phyloP scores from a whole-genome alignment of 2,797 vertebrate species.

The Tadarida brasiliensis region DNA sequence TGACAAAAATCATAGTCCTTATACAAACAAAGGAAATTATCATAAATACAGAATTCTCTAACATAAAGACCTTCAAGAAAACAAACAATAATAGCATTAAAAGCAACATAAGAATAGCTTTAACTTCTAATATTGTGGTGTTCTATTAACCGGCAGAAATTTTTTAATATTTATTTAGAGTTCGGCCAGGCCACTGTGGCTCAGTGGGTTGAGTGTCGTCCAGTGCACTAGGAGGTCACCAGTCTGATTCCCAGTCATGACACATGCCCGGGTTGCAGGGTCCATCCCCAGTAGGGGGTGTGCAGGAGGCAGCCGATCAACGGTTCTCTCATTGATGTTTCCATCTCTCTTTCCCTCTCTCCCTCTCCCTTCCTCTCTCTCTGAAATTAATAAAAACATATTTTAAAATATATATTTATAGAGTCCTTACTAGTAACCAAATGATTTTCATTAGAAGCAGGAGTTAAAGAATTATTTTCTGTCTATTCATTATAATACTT shows the following conservation, averaged over 20 bases:
- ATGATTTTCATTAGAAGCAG: slow-evolving; percentile 48
- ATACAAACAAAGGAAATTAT: slow-evolving; percentile 45
- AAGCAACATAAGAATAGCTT: neutral
- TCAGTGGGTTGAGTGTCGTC: too few relatives aligned
- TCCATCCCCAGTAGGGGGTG: too few relatives aligned
- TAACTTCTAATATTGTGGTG: slow-evolving; percentile 26
- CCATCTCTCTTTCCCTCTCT: too few relatives aligned
- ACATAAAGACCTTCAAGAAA: neutral
- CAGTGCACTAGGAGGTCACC: too few relatives aligned
- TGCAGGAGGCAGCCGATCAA: too few relatives aligned
- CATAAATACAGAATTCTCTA: slow-evolving; percentile 46
- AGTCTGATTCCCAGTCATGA: too few relatives aligned
- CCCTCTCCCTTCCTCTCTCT: too few relatives aligned
- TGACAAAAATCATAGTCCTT: neutral
- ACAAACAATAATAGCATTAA: slow-evolving; percentile 34
- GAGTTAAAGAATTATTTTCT: slow-evolving; percentile 28
- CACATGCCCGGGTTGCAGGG: too few relatives aligned
- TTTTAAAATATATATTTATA: too few relatives aligned
- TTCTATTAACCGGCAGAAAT: neutral
- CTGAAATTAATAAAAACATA: too few relatives aligned
- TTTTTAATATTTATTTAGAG: slow-evolving; percentile 28
- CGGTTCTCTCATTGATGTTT: too few relatives aligned
- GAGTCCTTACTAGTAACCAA: neutral
- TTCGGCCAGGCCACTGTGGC: too few relatives aligned
- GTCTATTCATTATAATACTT: slow-evolving; percentile 31